A percentile compares a stretch with the other conserved stretches of the same genome.
phyloP scores from a whole-genome alignment of 2,797 vertebrate genomes.

The Peromyscus eremicus region DNA sequence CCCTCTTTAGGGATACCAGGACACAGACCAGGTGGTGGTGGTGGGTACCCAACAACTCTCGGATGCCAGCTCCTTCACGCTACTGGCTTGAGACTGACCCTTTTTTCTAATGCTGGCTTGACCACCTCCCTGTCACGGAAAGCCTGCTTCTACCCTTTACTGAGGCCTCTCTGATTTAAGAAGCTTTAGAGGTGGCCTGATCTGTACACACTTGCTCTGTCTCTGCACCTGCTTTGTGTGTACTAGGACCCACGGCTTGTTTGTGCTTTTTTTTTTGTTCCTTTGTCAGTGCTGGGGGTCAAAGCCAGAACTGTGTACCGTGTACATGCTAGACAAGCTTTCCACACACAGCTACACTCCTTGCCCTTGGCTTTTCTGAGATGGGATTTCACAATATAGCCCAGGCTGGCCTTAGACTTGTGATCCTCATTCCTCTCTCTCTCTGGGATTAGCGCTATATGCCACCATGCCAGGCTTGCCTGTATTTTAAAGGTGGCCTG shows the following conservation, averaged over 20 bases:
- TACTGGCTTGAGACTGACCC: neutral
- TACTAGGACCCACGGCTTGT: neutral
- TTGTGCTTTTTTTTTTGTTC: neutral
- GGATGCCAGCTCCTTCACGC: fast-evolving
- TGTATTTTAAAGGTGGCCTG: neutral
- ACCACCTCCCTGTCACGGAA: neutral
- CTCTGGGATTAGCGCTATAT: neutral
- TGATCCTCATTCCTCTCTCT: neutral
- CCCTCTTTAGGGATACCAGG: neutral
- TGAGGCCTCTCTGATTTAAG: neutral
- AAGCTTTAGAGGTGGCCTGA: neutral
- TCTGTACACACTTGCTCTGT: neutral
- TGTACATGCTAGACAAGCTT: neutral
- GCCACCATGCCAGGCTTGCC: neutral
- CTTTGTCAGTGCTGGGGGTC: neutral
- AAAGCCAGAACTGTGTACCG: neutral
- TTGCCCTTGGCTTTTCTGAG: neutral
- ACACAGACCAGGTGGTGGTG: neutral
- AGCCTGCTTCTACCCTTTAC: neutral
- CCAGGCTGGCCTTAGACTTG: neutral
- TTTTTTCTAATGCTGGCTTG: neutral
- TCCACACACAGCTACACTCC: neutral
- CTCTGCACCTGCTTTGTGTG: neutral
- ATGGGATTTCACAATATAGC: neutral
- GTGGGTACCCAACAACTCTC: neutral